phyloP scores from a whole-genome alignment of 2,888 invertebrate genomes.

The Beris chalybata region DNA sequence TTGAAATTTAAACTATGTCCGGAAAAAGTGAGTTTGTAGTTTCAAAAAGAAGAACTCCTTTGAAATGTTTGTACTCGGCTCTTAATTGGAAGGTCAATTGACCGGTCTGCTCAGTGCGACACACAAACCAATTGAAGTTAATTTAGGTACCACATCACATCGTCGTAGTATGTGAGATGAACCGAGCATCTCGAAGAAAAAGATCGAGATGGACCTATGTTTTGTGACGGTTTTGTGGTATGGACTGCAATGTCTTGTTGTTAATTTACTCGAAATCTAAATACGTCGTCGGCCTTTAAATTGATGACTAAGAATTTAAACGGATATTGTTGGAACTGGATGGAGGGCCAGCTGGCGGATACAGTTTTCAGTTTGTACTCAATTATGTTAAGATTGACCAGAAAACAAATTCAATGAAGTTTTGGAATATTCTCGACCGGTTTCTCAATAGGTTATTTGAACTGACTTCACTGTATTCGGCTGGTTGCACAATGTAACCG shows the following conservation, averaged over 20 bases:
- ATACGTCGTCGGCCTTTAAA: background rate
- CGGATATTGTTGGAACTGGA: no score
- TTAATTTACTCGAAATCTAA: background rate
- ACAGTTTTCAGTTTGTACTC: no score
- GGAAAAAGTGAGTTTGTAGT: no score
- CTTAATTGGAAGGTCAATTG: constrained; percentile 40
- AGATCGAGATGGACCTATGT: background rate
- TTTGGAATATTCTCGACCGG: no score
- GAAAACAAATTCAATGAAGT: no score
- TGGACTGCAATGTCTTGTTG: constrained; percentile 6
- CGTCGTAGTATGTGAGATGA: no score
- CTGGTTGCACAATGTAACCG: no score
- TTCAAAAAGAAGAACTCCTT: no score
- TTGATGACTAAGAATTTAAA: constrained; percentile 27
- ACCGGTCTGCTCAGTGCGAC: constrained; percentile 21
- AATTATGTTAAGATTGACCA: no score
- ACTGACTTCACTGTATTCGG: no score
- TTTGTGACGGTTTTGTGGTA: background rate
- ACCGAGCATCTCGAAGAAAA: background rate
- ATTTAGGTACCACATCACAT: constrained; percentile 19
- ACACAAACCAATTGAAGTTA: constrained; percentile 36
- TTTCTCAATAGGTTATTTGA: no score
- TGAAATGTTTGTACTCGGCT: background rate
- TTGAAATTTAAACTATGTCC: background rate
- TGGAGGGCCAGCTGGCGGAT: no score